Percentiles rank a stretch among this genome's conserved stretches.
Conservation (phyloP, 2,113 vertebrate genomes). For the Perognathus longimembris region DNA sequence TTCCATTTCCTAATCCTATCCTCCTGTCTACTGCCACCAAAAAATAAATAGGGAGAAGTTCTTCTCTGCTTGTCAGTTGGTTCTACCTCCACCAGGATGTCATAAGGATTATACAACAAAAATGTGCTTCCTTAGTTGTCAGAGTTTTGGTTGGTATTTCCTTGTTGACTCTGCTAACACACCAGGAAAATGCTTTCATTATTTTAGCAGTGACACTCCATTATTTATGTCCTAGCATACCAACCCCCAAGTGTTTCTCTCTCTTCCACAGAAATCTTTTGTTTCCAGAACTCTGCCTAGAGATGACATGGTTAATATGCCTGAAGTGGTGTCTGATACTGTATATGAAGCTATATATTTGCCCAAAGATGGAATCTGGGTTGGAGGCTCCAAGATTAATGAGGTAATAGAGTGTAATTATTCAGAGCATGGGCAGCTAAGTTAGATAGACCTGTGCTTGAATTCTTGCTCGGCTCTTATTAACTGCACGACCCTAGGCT, state of each 20-base stretch:
- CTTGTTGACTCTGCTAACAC: neutral
- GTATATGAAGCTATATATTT: rapidly evolving
- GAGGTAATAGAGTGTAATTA: slow-evolving; percentile 57
- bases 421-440: neutral
- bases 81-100: neutral
- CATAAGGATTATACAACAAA: neutral
- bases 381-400: neutral
- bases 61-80: neutral
- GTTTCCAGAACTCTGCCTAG: slow-evolving; percentile 37
- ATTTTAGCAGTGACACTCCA: neutral
- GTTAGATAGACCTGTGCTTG: neutral
- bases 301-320: neutral
- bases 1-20: no score
- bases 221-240: neutral
- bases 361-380: slow-evolving; percentile 20
- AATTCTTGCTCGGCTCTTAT: slow-evolving; percentile 26
- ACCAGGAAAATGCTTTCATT: neutral
- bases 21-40: neutral
- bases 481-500: neutral
- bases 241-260: slow-evolving; percentile 23
- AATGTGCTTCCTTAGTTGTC: neutral
- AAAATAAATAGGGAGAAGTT: neutral
- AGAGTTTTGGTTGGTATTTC: neutral
- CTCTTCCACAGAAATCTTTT: slow-evolving; percentile 44
- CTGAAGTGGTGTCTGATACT: neutral